Base-by-base conservation (phyloP, 2,888 invertebrate species). In the Xestia c-nigrum region DNA sequence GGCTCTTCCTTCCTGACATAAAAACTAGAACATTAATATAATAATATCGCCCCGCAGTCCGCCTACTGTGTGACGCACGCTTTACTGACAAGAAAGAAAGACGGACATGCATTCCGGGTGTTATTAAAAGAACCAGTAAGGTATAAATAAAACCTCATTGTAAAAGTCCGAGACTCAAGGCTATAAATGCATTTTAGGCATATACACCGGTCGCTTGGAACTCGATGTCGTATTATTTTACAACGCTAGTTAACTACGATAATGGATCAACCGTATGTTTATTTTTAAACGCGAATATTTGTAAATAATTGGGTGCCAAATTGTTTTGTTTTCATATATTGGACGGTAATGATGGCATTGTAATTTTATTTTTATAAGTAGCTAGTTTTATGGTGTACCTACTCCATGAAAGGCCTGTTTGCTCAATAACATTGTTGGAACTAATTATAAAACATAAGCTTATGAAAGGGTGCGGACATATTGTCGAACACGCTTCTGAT, bases 291-390 rank as follows among this genome's bases (percentile, higher is more conserved):
- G 80, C 74, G 46, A 78, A 74, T 78, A 70, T 74, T 71, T 87
- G 72, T 81, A 79, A 83, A 81, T 81, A 81, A 76, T 81, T 76
- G 81, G 75, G 87, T 87, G 87, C 87, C 87, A 87, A 87, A 87
- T 76, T 75, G 64, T 79, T 55, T 78, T 72, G 38, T 81, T 78
- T 78, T 79, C 31, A 64, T 76, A 76, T 75, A 85, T 78, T 73
- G 74, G 61, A 76, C 59, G 46, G 31, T 59, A 52, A 76, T 77
- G 43, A 71, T 40, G 79, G 79, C 71, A 83, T 83, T 80, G 64
- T 87, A 74, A 74, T 78, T 85, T 85, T 86, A 80, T 86, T 85
- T 85, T 86, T 85, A 46, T 87, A 85, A 46, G 31, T 81, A 78
- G 71, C 72, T 84, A 74, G 74, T 64, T 85, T 72, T 82, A 78